Conservation (phyloP, 2,888 invertebrate species). For the Agapostemon virescens region DNA sequence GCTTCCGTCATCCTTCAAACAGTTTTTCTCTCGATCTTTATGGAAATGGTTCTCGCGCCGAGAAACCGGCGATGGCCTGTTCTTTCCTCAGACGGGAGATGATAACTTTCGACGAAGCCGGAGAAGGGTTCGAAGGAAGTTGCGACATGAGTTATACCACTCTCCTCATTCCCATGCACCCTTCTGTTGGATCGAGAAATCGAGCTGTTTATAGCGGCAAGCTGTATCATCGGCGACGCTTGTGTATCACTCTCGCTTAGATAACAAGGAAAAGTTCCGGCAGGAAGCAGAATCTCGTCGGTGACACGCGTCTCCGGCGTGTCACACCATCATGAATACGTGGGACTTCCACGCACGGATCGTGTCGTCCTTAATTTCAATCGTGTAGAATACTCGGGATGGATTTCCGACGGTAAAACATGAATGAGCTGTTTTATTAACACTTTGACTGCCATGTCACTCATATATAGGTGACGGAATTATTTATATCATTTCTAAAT, state of each 20-base stretch:
- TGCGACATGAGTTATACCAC: background rate
- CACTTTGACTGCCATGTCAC: no score
- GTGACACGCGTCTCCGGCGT: background rate
- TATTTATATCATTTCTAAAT: no score
- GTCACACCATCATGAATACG: background rate
- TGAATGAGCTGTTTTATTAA: no score
- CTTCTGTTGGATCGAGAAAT: background rate
- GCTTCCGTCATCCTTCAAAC: constrained; percentile 3
- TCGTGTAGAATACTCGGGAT: background rate
- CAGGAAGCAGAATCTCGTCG: background rate
- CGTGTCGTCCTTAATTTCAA: background rate
- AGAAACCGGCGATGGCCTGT: constrained; percentile 11
- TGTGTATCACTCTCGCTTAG: background rate
- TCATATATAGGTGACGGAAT: no score
- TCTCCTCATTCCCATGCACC: constrained; percentile 34
- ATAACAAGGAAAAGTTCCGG: constrained; percentile 17
- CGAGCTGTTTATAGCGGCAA: constrained; percentile 11
- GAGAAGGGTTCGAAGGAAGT: constrained; percentile 23
- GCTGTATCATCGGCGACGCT: background rate
- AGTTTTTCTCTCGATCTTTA: constrained; percentile 44
- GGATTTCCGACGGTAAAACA: no score
- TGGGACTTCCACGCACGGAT: background rate
- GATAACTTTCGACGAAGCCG: constrained; percentile 23
- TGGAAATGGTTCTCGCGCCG: constrained; percentile 44
- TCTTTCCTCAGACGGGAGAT: constrained; percentile 3